A percentile compares a stretch with the other conserved stretches of the same genome.
Conservation (phyloP, 2,797 vertebrate genomes). For the Crypturellus tataupa region DNA sequence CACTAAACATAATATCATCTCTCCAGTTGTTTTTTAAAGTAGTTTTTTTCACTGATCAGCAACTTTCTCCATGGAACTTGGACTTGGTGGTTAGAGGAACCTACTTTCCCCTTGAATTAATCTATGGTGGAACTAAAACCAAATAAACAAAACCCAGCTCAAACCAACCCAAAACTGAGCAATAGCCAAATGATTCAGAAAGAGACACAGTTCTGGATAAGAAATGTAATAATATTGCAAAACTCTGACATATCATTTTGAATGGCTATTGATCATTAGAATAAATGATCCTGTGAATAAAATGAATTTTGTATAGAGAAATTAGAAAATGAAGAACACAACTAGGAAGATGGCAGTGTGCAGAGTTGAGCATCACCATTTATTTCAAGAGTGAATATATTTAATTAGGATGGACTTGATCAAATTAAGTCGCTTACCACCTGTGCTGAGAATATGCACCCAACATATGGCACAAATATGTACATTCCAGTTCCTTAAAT, state of each 20-base stretch:
- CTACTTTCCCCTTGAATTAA: rapidly evolving
- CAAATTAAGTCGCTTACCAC: background rate
- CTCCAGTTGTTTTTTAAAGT: background rate
- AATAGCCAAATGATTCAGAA: background rate
- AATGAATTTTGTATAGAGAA: background rate
- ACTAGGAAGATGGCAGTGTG: background rate
- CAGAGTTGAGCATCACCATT: background rate
- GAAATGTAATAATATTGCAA: background rate
- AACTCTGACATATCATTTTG: background rate
- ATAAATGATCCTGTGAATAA: background rate
- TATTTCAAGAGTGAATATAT: background rate
- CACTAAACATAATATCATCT: background rate
- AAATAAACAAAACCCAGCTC: background rate
- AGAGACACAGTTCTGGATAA: background rate
- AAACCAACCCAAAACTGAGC: background rate
- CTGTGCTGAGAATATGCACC: background rate
- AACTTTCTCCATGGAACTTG: background rate
- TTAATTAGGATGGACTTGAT: background rate
- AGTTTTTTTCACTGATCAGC: background rate
- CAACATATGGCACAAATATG: background rate
- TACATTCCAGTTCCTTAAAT: background rate
- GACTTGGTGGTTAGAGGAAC: background rate
- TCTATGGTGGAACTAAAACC: background rate
- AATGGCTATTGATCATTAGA: background rate
- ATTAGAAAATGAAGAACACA: background rate